Evolutionary conservation across 64 coral and sea anemone species (phyloP).

Genomic region (Actinia tenebrosa): DNA sequence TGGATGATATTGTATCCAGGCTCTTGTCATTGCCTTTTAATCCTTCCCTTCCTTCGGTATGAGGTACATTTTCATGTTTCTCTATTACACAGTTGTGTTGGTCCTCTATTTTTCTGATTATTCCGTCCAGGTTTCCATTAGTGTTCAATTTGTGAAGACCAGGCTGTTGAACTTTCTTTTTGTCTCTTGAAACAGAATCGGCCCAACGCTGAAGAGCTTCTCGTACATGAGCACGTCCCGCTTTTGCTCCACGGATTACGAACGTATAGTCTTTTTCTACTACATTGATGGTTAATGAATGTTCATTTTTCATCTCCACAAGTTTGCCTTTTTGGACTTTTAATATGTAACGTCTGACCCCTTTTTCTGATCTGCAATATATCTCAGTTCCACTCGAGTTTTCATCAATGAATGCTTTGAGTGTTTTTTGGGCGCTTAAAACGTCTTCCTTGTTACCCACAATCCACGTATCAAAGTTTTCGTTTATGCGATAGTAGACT

Average conservation of each 20-base stretch:
- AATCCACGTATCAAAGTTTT: not conserved
- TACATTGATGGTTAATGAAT: slow-evolving; percentile 3
- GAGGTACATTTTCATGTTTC: not conserved
- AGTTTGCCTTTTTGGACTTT: slow-evolving; percentile 20
- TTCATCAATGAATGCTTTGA: not conserved
- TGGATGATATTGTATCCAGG: too few species aligned
- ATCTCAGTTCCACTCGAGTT: not conserved
- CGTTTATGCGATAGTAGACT: not conserved
- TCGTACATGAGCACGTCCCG: not conserved
- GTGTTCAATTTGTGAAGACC: slow-evolving; percentile 17
- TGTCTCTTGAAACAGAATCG: not conserved
- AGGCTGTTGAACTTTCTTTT: slow-evolving; percentile 12
- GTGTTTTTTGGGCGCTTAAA: not conserved
- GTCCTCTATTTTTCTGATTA: slow-evolving; percentile 15
- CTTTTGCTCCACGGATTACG: slow-evolving; percentile 31
- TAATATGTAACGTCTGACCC: slow-evolving; percentile 18
- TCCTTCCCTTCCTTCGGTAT: not conserved
- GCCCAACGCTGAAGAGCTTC: not conserved
- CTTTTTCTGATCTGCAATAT: not conserved
- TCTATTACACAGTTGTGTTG: slow-evolving; percentile 11
- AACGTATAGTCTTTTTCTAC: not conserved
- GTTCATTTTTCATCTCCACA: not conserved
- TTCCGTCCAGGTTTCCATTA: slow-evolving; percentile 12
- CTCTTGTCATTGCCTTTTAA: not conserved
- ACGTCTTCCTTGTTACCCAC: not conserved